These are phyloP conservation scores for Elaeidobius kamerunicus DNA, from an alignment of 2,888 invertebrate species.

Conservation along the genomic window DNA sequence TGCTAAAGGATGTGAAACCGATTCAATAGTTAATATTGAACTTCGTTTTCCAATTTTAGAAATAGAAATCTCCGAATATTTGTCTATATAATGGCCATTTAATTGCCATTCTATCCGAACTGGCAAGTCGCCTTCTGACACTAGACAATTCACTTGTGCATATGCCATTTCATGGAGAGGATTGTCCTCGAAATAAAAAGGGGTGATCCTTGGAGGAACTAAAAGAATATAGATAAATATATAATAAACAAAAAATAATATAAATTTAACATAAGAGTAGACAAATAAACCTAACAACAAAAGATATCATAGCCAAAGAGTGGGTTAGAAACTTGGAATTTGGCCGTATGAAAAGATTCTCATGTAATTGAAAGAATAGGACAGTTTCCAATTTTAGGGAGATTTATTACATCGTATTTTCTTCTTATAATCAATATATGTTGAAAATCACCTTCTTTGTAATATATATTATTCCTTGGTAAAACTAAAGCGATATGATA, in stretches of 20 bases:
- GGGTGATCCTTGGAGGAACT: constrained; percentile 65
- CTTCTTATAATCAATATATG: too few relatives aligned
- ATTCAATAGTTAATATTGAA: constrained; percentile 48
- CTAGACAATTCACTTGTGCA: constrained; percentile 62
- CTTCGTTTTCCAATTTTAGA: constrained; percentile 47
- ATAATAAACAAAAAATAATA: background rate
- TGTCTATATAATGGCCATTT: constrained; percentile 57
- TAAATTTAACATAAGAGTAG: constrained; percentile 30
- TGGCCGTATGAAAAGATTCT: constrained; percentile 57
- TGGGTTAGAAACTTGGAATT: constrained; percentile 53
- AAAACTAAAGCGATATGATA: too few relatives aligned
- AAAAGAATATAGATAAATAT: constrained; percentile 37
- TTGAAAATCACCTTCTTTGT: too few relatives aligned
- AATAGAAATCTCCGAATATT: constrained; percentile 46
- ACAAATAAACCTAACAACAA: constrained; percentile 28
- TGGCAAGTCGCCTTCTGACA: constrained; percentile 74
- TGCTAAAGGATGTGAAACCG: constrained; percentile 44
- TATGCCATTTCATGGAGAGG: constrained; percentile 60
- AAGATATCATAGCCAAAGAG: constrained; percentile 35
- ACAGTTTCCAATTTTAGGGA: too few relatives aligned
- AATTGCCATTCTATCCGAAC: constrained; percentile 72
- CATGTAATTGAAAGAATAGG: too few relatives aligned
- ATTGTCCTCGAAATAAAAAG: constrained; percentile 64
- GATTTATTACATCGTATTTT: too few relatives aligned
- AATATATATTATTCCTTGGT: too few relatives aligned